Base-by-base conservation (phyloP, 2,888 invertebrate species). In the Cheilosia vernalis region DNA sequence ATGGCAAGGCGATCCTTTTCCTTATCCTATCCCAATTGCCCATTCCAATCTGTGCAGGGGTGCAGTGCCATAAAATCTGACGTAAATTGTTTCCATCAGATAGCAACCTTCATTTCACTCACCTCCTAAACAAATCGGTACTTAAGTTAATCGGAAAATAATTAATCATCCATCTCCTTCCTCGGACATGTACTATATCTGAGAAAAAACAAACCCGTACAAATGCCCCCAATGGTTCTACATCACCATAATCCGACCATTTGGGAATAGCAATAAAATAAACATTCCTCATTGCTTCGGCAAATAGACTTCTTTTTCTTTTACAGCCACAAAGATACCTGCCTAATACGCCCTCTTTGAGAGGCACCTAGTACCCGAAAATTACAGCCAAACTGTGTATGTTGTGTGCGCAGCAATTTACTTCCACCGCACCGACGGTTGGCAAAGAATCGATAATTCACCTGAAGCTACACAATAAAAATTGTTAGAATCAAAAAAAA, bases 391-490 rank as follows among this genome's bases (percentile, higher is more conserved):
- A 72, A 53, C 64, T 72, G 64, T 64, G 49, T 78, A 40, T 51
- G n/a, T 44, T 44, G 1, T 19, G 10, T 37, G 40, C 56, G 40
- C 56, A 66, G 33, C 58, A 64, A 79, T 72, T 58, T 72, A 66
- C 53, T 58, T 64, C 53, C 33, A 27, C 17, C 44, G n/a, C n/a
- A 27, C 10, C 30, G 10, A 24, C 24, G 3, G 24, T 30, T 15
- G 53, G 37, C 37, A 61, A 24, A 63, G 49, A 80, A 76, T 81
- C 85, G 76, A 85, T 81, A 81, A 77, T 63, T 85, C 81, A 85
- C 85, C 81, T 56, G 66, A 77, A 77, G 80, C 80, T 72, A 76
- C 56, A 72, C 76, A 85, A 85, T 85, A 85, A 85, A 85, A 84
- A 79, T 80, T 74, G 79, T 84, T 80, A 40, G 70, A 85, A 81